Percentiles rank a stretch among this genome's conserved stretches.
Evolutionary conservation across 2,113 vertebrate genomes (phyloP).

Genomic region (Petromus typicus): DNA sequence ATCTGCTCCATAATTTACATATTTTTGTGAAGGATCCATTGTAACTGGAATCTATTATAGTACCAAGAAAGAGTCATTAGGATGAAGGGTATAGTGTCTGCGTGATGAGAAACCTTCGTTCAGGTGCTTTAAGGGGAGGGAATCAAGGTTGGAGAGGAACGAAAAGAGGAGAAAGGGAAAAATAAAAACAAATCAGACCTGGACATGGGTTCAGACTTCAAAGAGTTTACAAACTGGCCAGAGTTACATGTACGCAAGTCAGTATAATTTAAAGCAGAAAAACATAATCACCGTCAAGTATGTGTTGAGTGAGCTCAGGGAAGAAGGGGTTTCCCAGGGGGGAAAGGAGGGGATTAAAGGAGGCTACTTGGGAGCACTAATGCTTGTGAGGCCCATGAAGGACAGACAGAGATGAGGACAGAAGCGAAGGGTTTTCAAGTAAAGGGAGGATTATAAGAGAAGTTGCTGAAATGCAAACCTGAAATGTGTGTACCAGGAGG

Average conservation of each 20-base stretch:
- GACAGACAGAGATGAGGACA: slow-evolving; percentile 41
- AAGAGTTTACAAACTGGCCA: slow-evolving; percentile 64
- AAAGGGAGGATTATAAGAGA: slow-evolving; percentile 54
- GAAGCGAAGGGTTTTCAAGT: slow-evolving; percentile 48
- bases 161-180: not conserved
- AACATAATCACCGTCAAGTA: slow-evolving; percentile 59
- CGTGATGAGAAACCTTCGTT: slow-evolving; percentile 22
- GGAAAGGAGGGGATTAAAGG: slow-evolving; percentile 41
- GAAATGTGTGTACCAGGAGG: slow-evolving; percentile 41
- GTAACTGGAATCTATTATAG: not conserved
- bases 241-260: slow-evolving; percentile 60
- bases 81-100: not conserved
- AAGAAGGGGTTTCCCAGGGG: slow-evolving; percentile 56
- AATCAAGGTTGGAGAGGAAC: not conserved
- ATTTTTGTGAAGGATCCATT: not conserved
- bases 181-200: slow-evolving; percentile 65
- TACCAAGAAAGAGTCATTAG: not conserved
- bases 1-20: not conserved
- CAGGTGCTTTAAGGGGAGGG: not conserved
- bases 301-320: slow-evolving; percentile 69
- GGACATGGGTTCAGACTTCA: slow-evolving; percentile 63
- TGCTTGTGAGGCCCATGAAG: slow-evolving; percentile 50
- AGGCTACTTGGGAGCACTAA: slow-evolving; percentile 25
- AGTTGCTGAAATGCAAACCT: slow-evolving; percentile 66
- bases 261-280: slow-evolving; percentile 72